phyloP scores from a whole-genome alignment of 2,888 invertebrate genomes.

The Nineta flava region DNA sequence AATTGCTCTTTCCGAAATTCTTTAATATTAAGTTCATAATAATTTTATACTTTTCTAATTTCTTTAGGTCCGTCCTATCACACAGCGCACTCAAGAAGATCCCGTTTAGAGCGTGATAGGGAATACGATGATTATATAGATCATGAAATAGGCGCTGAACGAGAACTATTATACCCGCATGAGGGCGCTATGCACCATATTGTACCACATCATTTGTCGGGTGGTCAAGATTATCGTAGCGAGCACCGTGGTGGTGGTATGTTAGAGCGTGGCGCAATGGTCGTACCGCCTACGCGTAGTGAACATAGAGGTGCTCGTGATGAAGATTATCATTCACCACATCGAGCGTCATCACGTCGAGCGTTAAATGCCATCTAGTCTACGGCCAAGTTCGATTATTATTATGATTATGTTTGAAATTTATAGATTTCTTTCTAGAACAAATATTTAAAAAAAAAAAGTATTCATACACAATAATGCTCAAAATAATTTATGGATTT shows the following conservation, averaged over 20 bases:
- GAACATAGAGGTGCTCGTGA: constrained; percentile 11
- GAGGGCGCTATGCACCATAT: constrained; percentile 20
- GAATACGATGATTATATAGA: constrained; percentile 38
- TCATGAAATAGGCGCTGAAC: constrained; percentile 16
- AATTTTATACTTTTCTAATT: neutral
- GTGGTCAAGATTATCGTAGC: constrained; percentile 23
- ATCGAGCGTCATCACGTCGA: constrained; percentile 46
- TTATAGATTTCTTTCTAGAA: neutral
- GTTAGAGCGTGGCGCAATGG: constrained; percentile 9
- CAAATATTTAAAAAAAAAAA: neutral
- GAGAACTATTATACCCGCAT: constrained; percentile 19
- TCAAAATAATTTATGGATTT: neutral
- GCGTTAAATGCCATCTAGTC: constrained; percentile 61
- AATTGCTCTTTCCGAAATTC: no score
- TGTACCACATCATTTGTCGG: constrained; percentile 23
- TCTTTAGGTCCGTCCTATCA: constrained; percentile 27
- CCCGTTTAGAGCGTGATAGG: constrained; percentile 31
- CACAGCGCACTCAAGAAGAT: constrained; percentile 28
- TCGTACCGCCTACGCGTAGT: constrained; percentile 11
- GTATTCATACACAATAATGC: neutral
- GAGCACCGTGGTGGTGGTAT: constrained; percentile 16
- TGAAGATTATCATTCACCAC: constrained; percentile 28
- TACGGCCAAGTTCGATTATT: constrained; percentile 16
- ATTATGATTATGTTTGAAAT: constrained; percentile 7
- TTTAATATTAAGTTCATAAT: neutral